Conservation (phyloP, 2,113 vertebrate genomes). For the Oceanodroma tethys region DNA sequence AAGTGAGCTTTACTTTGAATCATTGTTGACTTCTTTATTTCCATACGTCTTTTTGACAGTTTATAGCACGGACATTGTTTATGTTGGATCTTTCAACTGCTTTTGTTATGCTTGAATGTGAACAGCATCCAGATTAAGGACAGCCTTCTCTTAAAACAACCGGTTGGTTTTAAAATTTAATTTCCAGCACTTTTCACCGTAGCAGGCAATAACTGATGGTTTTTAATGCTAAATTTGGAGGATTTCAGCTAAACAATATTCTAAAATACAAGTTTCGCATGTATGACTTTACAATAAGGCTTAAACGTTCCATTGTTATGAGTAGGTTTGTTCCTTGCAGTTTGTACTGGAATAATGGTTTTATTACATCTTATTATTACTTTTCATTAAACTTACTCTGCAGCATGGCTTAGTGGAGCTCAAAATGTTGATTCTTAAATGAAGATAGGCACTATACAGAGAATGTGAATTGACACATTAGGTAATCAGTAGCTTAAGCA, state of each 20-base stretch:
- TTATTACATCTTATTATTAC: background rate
- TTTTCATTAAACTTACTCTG: background rate
- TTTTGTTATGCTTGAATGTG: background rate
- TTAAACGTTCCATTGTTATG: fast-evolving
- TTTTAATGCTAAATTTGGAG: background rate
- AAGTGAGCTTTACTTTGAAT: background rate
- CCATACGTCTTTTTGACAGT: background rate
- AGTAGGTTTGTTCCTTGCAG: background rate
- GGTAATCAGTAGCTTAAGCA: background rate
- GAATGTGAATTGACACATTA: background rate
- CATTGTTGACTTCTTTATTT: background rate
- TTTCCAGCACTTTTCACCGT: background rate
- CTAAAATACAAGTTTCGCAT: background rate
- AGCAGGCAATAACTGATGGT: background rate
- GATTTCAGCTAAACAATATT: background rate
- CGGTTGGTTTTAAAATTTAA: background rate
- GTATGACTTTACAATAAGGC: background rate
- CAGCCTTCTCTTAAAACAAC: background rate
- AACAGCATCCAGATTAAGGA: background rate
- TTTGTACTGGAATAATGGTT: background rate
- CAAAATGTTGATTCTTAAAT: background rate
- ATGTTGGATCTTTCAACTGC: background rate
- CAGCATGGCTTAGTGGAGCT: background rate
- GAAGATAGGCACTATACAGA: background rate
- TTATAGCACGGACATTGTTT: background rate